Conservation (phyloP, 1,140 invertebrate species). For the Tetramorium simillimum region DNA sequence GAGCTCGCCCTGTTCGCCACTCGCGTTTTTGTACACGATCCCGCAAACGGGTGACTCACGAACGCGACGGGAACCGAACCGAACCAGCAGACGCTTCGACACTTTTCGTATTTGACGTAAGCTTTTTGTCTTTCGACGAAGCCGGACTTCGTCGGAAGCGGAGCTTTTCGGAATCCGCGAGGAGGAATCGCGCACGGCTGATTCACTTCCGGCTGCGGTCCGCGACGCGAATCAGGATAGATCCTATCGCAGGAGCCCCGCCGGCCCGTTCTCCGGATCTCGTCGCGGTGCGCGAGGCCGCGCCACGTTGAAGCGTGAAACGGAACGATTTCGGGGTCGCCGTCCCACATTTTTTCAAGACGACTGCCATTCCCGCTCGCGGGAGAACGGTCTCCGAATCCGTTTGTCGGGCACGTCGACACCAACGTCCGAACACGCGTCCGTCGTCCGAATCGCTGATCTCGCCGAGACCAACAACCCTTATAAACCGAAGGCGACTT, state of each 20-base stretch:
- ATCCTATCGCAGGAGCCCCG: neutral
- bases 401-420: neutral
- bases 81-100: too few relatives aligned
- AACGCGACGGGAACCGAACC: too few relatives aligned
- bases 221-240: conserved; percentile 20
- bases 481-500: neutral
- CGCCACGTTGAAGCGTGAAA: conserved; percentile 23
- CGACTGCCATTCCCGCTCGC: neutral
- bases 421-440: neutral
- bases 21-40: neutral
- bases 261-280: neutral
- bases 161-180: neutral
- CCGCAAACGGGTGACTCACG: neutral
- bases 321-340: conserved; percentile 17
- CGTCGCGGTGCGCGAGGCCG: neutral
- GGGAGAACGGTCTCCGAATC: neutral
- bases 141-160: neutral
- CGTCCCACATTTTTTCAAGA: conserved; percentile 28
- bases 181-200: conserved; percentile 14
- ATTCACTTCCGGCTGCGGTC: conserved; percentile 30
- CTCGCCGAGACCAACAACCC: neutral
- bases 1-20: neutral
- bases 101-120: conserved; percentile 15
- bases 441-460: neutral
- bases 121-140: neutral